These are phyloP conservation scores for Limnephilus rhombicus DNA, from an alignment of 2,888 invertebrate species.

Conservation along the genomic window DNA sequence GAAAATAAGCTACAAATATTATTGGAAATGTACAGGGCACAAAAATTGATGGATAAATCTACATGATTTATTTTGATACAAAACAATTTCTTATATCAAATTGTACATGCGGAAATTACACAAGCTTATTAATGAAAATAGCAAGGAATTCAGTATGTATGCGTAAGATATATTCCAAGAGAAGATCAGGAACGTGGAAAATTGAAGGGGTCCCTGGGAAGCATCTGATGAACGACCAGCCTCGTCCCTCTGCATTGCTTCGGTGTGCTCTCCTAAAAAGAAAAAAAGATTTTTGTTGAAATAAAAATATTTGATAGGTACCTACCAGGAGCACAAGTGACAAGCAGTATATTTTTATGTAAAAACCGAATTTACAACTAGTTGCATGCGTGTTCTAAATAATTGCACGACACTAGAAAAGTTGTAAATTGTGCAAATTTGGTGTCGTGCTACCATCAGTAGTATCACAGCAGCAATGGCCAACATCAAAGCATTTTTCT, in stretches of 20 bases:
- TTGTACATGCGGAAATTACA: slow-evolving; percentile 8
- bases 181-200: slow-evolving; percentile 63
- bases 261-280: slow-evolving; percentile 77
- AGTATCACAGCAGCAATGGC: no score
- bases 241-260: slow-evolving; percentile 83
- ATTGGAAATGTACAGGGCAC: background rate
- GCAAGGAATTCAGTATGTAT: slow-evolving; percentile 26
- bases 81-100: slow-evolving; percentile 9
- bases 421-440: no score
- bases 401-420: no score
- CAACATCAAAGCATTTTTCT: no score
- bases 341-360: background rate
- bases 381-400: no score
- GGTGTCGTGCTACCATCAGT: no score
- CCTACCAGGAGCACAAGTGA: background rate
- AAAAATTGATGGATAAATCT: background rate
- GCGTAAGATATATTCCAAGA: slow-evolving; percentile 29
- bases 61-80: background rate
- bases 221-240: slow-evolving; percentile 68
- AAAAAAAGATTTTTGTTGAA: background rate
- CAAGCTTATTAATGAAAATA: background rate
- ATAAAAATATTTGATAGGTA: background rate
- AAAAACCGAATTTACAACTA: no score
- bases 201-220: slow-evolving; percentile 64
- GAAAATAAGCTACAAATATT: background rate